Base-by-base conservation (phyloP, 2,113 vertebrate genomes). In the Perognathus longimembris region DNA sequence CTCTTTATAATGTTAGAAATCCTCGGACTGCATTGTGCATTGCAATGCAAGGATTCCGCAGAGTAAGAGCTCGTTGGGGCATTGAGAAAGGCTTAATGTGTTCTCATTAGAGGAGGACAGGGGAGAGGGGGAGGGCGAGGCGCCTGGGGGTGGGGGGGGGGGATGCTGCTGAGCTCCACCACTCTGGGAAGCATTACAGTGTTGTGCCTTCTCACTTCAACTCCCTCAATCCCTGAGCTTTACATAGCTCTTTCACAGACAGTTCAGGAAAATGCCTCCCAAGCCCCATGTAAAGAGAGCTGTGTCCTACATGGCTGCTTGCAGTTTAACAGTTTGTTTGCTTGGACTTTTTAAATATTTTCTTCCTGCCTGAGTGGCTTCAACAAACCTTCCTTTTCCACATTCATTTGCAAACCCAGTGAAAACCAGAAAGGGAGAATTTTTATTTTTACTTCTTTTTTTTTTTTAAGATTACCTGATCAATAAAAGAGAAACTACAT, bases 151-250 rank as follows among this genome's bases (percentile, higher is more conserved):
- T 89, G 96, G 87, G 92, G 92, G 93, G 9, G 50, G 93, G 90
- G 96, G 87, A 93, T 36, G 76, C 76, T 86, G 93, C 78, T 45
- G 70, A 94, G 83, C 90, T 88, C 18, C 63, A 76, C 95, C 97
- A 95, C 97, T 97, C 97, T 89, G 96, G 97, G 97, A 97, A 97
- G 94, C 96, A 94, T 97, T 94, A 91, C 88, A 89, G 3, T 94
- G 93, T 94, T 95, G 93, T 95, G 96, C 93, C 96, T 97, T 96
- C 97, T 97, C 96, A 94, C 97, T 96, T 91, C 96, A 96, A 96
- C 94, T 98, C 97, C 97, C 97, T 94, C 95, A 95, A 36, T 97
- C 97, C 97, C 97, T 85, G n/a, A 78, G 97, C 97, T 97, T 96
- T 96, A 96, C 98, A 97, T 64, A 96, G 97, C 96, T 97, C 94